Conservation (phyloP, 2,797 vertebrate species). For the Anniella stebbinsi region DNA sequence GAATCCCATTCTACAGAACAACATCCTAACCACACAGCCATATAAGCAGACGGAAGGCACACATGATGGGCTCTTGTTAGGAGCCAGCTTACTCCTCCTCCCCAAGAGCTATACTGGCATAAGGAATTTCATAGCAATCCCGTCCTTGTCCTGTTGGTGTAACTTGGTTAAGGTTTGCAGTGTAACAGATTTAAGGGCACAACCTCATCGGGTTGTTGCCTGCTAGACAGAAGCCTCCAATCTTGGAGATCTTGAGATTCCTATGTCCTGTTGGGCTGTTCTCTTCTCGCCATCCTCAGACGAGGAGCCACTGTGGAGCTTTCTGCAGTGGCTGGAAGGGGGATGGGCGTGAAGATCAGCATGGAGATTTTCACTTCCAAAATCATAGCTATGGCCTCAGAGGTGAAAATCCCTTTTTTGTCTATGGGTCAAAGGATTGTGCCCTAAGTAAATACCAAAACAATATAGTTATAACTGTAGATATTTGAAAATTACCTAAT, state of each 20-base stretch:
- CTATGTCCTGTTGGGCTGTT: no score
- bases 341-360: no score
- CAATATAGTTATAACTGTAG: constrained; percentile 38
- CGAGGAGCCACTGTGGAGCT: no score
- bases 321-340: no score
- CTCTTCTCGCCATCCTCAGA: no score
- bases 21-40: background rate
- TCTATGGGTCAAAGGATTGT: no score
- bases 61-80: background rate
- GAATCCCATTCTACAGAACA: background rate
- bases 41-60: background rate
- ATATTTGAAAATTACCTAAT: constrained; percentile 46
- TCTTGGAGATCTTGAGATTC: no score
- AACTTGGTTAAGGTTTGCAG: background rate
- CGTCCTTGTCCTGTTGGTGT: background rate
- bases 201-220: no score
- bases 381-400: no score
- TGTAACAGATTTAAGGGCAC: background rate
- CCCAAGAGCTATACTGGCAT: background rate
- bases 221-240: no score
- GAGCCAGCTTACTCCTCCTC: background rate
- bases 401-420: no score
- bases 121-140: background rate
- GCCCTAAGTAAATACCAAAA: constrained; percentile 34
- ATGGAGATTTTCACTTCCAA: no score